Evolutionary conservation across 2,888 invertebrate species (phyloP).

Genomic region (Plutella xylostella): DNA sequence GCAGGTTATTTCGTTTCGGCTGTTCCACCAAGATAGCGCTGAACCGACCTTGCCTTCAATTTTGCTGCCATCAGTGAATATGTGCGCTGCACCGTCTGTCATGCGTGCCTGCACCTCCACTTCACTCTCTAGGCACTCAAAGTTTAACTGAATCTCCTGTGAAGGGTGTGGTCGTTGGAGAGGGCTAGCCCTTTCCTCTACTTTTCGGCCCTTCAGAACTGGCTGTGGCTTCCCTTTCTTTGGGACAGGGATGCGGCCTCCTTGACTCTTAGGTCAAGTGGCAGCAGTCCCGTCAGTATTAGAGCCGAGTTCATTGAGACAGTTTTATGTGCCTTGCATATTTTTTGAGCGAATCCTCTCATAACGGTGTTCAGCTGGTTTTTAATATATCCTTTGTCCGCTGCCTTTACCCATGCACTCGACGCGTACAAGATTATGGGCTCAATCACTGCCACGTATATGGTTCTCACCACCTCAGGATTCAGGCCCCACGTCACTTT

Average conservation of each 20-base stretch:
- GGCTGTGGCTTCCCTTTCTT: not conserved
- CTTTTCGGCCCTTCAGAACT: not conserved
- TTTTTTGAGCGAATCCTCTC: not conserved
- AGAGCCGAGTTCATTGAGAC: conserved; percentile 5
- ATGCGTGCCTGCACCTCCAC: not conserved
- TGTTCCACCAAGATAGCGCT: too few relatives aligned
- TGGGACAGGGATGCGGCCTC: conserved; percentile 1
- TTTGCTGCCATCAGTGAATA: too few relatives aligned
- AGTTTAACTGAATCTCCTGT: not conserved
- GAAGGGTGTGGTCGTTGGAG: not conserved
- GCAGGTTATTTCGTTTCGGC: too few relatives aligned
- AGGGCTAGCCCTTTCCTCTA: not conserved
- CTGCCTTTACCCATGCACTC: conserved; percentile 5
- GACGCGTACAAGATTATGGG: conserved; percentile 11
- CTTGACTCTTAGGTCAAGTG: conserved; percentile 6
- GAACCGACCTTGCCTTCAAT: too few relatives aligned
- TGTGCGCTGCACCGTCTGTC: not conserved
- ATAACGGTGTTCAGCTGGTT: not conserved
- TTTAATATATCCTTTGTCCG: not conserved
- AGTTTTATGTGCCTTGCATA: conserved; percentile 3
- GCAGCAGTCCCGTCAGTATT: conserved; percentile 4
- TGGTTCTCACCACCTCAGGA: conserved; percentile 8
- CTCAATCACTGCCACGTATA: conserved; percentile 11
- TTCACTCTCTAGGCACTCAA: not conserved
- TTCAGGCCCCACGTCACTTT: conserved; percentile 8